phyloP scores from a whole-genome alignment of 1,140 invertebrate genomes.

The Parapsyche elsis region DNA sequence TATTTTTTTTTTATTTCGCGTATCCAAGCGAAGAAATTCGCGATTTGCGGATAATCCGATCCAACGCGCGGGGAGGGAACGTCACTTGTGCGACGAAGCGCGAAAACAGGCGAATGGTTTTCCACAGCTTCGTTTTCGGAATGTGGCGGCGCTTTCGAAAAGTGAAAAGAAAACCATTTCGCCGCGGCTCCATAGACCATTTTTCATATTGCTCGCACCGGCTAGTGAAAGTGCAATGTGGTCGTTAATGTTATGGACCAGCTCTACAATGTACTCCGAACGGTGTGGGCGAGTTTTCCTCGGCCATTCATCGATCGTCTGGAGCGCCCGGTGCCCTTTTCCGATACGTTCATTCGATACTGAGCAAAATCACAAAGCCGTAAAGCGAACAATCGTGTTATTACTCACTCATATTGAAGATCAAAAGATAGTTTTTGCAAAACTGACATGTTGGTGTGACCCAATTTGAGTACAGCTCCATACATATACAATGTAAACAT shows the following conservation, averaged over 20 bases:
- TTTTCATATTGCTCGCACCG: conserved; percentile 32
- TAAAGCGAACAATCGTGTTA: too few relatives aligned
- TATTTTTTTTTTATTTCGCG: background rate
- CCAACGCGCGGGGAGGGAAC: background rate
- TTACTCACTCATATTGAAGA: background rate
- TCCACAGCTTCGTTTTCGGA: conserved; percentile 25
- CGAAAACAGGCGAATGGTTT: conserved; percentile 18
- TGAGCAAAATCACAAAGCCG: too few relatives aligned
- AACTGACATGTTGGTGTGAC: too few relatives aligned
- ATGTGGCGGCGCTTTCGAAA: conserved; percentile 37
- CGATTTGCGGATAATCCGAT: background rate
- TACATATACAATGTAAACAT: too few relatives aligned
- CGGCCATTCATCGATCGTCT: background rate
- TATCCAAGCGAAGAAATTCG: background rate
- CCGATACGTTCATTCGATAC: too few relatives aligned
- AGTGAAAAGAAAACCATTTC: conserved; percentile 42
- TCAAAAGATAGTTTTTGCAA: background rate
- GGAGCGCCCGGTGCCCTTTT: background rate
- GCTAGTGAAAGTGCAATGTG: conserved; percentile 28
- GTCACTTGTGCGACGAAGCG: background rate
- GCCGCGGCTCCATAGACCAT: background rate
- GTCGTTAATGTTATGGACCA: background rate
- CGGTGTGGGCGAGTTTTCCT: background rate
- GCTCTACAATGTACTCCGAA: background rate
- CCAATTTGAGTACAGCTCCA: too few relatives aligned